Evolutionary conservation across 1,140 invertebrate genomes (phyloP).

Genomic region (Hetaerina americana): DNA sequence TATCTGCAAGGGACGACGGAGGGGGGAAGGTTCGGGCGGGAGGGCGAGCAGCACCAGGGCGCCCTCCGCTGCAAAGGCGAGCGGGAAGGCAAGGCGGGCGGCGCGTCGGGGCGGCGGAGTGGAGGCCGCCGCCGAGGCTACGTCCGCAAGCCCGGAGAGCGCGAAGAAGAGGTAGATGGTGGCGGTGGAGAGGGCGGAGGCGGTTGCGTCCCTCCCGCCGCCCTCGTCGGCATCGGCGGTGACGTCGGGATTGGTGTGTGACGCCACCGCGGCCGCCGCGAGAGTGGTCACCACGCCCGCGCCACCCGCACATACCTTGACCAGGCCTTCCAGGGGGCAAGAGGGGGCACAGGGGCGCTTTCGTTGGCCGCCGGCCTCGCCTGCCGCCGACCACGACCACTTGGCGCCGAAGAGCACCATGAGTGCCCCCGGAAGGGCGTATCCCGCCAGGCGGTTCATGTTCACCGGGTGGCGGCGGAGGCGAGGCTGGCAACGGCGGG

Average conservation of each 20-base stretch:
- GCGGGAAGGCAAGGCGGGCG: conserved; percentile 26
- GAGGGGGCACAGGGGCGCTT: conserved; percentile 6
- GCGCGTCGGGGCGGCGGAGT: conserved; percentile 24
- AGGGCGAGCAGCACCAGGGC: conserved; percentile 26
- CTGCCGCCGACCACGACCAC: conserved; percentile 11
- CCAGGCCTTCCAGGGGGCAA: conserved; percentile 16
- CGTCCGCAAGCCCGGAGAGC: conserved; percentile 31
- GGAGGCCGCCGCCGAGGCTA: conserved; percentile 29
- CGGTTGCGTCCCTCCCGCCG: conserved; percentile 16
- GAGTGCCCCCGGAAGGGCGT: conserved; percentile 14
- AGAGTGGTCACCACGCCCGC: conserved; percentile 17
- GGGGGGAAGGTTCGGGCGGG: conserved; percentile 12
- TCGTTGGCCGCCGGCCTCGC: neutral
- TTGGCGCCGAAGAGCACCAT: conserved; percentile 16
- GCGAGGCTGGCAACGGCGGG: neutral
- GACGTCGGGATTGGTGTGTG: too few species aligned
- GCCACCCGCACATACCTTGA: conserved; percentile 15
- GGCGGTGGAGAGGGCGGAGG: conserved; percentile 28
- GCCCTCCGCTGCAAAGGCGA: conserved; percentile 31
- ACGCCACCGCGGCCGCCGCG: conserved; percentile 5
- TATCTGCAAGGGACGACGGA: conserved; percentile 11
- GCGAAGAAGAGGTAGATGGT: conserved; percentile 33
- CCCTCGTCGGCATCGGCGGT: too few species aligned
- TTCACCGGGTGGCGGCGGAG: conserved; percentile 4
- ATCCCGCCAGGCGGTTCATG: conserved; percentile 14